phyloP scores from a whole-genome alignment of 1,140 invertebrate species.

The Oedothorax gibbosus region DNA sequence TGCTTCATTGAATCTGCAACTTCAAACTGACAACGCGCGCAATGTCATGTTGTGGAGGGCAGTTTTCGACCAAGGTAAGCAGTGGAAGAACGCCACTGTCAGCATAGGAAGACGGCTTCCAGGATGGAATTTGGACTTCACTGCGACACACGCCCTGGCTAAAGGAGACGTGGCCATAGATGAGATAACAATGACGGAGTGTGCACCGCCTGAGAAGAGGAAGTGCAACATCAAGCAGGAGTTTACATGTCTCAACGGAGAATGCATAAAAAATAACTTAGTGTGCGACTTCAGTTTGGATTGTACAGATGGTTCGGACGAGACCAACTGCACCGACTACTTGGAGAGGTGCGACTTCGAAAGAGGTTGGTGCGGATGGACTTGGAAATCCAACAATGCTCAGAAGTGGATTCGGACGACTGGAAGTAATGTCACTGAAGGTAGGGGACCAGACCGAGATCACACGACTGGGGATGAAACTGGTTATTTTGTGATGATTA shows the following conservation, averaged over 20 bases:
- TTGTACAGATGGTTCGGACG: constrained; percentile 62
- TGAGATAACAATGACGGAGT: constrained; percentile 46
- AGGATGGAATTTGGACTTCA: constrained; percentile 58
- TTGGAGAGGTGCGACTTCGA: constrained; percentile 57
- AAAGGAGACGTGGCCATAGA: constrained; percentile 55
- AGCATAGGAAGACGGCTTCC: constrained; percentile 13
- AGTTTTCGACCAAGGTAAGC: constrained; percentile 35
- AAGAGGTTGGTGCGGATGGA: constrained; percentile 53
- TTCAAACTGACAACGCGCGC: constrained; percentile 9
- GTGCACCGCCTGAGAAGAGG: constrained; percentile 40
- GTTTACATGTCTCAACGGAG: constrained; percentile 50
- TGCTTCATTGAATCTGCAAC: constrained; percentile 25
- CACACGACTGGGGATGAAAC: constrained; percentile 57
- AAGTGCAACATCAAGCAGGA: constrained; percentile 48
- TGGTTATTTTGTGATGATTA: constrained; percentile 49
- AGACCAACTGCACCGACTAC: constrained; percentile 58
- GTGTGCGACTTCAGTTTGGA: constrained; percentile 61
- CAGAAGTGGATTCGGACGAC: constrained; percentile 50
- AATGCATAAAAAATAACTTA: constrained; percentile 52
- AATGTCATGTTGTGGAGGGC: constrained; percentile 34
- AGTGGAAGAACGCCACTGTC: constrained; percentile 45
- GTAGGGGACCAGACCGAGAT: constrained; percentile 53
- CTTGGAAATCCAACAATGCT: not conserved
- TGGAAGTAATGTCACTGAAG: constrained; percentile 44
- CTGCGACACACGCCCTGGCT: constrained; percentile 43